A percentile compares a stretch with the other conserved stretches of the same genome.
Conservation (phyloP, 2,113 vertebrate species). For the Myxocyprinus asiaticus region DNA sequence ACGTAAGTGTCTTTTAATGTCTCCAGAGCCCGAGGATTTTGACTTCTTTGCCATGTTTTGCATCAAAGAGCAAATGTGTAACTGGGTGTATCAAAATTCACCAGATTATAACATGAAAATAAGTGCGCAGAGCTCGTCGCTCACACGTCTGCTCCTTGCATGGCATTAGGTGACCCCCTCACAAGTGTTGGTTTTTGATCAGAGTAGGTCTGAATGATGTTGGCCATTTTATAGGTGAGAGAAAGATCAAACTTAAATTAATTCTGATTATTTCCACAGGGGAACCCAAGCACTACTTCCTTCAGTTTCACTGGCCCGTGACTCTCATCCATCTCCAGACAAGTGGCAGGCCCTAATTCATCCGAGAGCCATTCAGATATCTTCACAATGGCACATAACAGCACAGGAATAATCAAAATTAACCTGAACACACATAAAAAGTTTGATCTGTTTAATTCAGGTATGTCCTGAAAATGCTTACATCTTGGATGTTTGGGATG, state of each 20-base stretch:
- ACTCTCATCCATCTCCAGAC: constrained; percentile 90
- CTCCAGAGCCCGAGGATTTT: too few relatives aligned
- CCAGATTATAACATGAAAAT: too few relatives aligned
- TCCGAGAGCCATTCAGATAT: constrained; percentile 95
- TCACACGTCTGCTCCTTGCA: too few relatives aligned
- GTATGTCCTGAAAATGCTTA: constrained; percentile 57
- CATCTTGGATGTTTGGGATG: constrained; percentile 92
- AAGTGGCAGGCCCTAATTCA: constrained; percentile 79
- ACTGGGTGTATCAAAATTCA: too few relatives aligned
- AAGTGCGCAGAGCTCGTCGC: too few relatives aligned
- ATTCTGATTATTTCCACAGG: constrained; percentile 83
- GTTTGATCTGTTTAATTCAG: background rate
- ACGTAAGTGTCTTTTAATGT: too few relatives aligned
- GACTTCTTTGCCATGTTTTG: too few relatives aligned
- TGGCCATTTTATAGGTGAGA: constrained; percentile 93
- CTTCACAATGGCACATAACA: constrained; percentile 64
- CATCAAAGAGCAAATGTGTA: too few relatives aligned
- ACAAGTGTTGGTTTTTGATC: constrained; percentile 92
- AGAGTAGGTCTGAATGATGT: constrained; percentile 91
- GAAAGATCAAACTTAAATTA: constrained; percentile 96
- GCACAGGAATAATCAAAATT: background rate
- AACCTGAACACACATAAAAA: background rate
- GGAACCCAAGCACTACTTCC: constrained; percentile 94
- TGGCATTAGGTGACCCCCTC: too few relatives aligned
- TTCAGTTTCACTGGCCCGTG: constrained; percentile 92